Conservation (phyloP, 2,113 vertebrate genomes). For the Stomatorhinus ivindoensis region DNA sequence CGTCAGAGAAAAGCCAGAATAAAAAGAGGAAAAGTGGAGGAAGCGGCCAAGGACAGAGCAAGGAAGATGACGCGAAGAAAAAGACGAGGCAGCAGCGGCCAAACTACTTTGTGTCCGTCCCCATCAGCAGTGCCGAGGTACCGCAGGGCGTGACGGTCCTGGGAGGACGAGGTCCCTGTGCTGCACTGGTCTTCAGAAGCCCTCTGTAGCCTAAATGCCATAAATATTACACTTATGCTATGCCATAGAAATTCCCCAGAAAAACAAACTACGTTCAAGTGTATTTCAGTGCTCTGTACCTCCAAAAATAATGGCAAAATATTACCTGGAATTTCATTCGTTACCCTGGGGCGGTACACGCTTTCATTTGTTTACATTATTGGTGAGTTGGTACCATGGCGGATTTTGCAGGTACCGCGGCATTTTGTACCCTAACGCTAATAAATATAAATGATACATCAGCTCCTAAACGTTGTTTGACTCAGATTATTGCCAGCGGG, state of each 20-base stretch:
- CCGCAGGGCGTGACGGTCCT: not conserved
- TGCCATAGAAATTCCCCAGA: not conserved
- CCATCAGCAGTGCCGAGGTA: constrained; percentile 74
- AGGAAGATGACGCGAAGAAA: constrained; percentile 63
- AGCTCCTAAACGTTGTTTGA: not conserved
- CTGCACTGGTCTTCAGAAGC: not conserved
- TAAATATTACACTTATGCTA: not conserved
- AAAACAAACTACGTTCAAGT: not conserved
- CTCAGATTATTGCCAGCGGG: not conserved
- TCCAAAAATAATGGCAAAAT: not conserved
- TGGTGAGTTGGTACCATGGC: not conserved
- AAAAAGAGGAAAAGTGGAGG: constrained; percentile 68
- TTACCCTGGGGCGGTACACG: not conserved
- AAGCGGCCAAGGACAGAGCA: constrained; percentile 47
- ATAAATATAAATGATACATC: not conserved
- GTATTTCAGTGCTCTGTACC: not conserved
- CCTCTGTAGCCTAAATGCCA: not conserved
- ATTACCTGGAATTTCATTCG: not conserved
- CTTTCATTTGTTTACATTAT: not conserved
- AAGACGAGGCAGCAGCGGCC: constrained; percentile 60
- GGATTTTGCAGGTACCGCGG: not conserved
- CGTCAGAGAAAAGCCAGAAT: constrained; percentile 47
- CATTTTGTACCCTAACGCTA: not conserved
- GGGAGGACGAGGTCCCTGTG: not conserved
- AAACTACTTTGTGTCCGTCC: constrained; percentile 92